Percentiles rank a stretch among this genome's conserved stretches.
Conservation (phyloP, 2,797 vertebrate species). For the Accipiter minullus region DNA sequence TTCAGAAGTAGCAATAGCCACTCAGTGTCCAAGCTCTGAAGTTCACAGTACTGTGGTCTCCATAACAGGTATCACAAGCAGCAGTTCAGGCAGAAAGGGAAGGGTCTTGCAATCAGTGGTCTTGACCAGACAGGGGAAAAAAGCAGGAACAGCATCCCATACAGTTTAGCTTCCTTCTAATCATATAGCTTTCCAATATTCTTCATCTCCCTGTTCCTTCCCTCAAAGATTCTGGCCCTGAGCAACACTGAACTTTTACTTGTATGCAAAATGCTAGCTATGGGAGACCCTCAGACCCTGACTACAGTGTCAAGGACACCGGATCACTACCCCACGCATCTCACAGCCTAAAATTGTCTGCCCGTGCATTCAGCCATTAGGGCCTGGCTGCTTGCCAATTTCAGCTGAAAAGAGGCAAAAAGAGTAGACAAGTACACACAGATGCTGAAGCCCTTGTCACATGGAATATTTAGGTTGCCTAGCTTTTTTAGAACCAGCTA, state of each 20-base stretch:
- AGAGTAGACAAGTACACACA: background rate
- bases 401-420: background rate
- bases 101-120: background rate
- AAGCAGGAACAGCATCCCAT: background rate
- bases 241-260: background rate
- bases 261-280: background rate
- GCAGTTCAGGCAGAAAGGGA: background rate
- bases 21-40: background rate
- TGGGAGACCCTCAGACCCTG: background rate
- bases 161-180: background rate
- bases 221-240: background rate
- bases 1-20: background rate
- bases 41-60: background rate
- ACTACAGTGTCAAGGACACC: background rate
- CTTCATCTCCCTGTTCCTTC: background rate
- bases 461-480: background rate
- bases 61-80: background rate
- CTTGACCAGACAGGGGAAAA: background rate
- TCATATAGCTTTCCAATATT: background rate
- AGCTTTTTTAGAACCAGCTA: constrained; percentile 23
- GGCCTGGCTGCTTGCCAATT: background rate
- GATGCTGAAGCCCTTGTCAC: background rate
- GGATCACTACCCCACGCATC: background rate
- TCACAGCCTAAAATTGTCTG: background rate
- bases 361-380: background rate